Evolutionary conservation across 2,797 vertebrate species (phyloP), one percentile per base, ranked within the genome.

Genomic region (Nothura maculosa): DNA sequence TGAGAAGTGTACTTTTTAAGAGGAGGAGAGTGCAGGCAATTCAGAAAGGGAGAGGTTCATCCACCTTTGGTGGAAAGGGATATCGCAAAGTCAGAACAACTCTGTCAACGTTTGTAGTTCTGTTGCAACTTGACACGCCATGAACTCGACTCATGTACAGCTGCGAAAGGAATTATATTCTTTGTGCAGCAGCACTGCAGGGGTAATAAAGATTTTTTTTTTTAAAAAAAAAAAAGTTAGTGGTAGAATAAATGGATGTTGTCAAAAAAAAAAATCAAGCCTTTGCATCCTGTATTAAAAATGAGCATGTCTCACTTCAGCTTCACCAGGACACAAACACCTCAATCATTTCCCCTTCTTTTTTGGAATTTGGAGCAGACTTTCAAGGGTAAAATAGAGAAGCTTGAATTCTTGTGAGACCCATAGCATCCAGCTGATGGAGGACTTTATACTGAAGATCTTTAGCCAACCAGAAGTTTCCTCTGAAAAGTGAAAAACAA

Each of bases 201-300:
- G 84, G 66, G 76, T 93, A 89, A 92, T 94, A 95, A 94, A 92
- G 80, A 11, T 61, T 52, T 43, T 45, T 16, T n/a, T n/a, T 85
- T 93, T 92, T 81, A 21, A 81, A 90, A 42, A 42, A 25, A 48
- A 48, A 47, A 43, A 48, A 48, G 79, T 72, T 69, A 72, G 69
- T 81, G 81, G 79, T 89, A 69, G 82, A 91, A 92, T 87, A 85
- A 94, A 89, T 91, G 79, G 69, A 78, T 87, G 89, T 83, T 94
- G 91, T 94, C 85, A 80, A 89, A 95, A 92, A 69, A 92, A 52
- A 50, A 52, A 54, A 89, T 85, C 87, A 54, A 89, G 83, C 87
- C 66, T 62, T 94, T 96, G 43, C 63, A 93, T 96, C 79, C 92
- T 92, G 85, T 94, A 62, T 96, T 94, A 91, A 94, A 94, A 96